phyloP scores from a whole-genome alignment of 2,888 invertebrate genomes.

The Cheilosia scutellata region DNA sequence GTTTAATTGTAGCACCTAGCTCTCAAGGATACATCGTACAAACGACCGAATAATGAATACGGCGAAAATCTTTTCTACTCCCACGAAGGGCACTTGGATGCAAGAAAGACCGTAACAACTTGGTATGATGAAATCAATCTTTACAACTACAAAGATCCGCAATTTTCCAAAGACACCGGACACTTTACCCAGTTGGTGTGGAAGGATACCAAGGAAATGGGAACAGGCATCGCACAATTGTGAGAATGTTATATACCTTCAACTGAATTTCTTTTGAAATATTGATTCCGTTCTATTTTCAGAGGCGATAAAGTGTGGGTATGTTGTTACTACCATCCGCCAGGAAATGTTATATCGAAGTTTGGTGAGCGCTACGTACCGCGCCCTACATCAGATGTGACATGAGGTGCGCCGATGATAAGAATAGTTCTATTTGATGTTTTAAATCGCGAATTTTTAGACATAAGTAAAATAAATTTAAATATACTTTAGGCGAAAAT shows the following conservation, averaged over 20 bases:
- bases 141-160: constrained; percentile 87
- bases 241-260: constrained; percentile 66
- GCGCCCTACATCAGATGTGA: constrained; percentile 81
- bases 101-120: constrained; percentile 89
- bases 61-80: constrained; percentile 94
- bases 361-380: constrained; percentile 68
- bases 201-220: constrained; percentile 90
- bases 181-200: constrained; percentile 95
- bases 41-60: constrained; percentile 90
- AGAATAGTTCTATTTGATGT: neutral
- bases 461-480: no score
- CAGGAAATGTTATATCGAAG: constrained; percentile 65
- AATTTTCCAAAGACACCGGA: constrained; percentile 88
- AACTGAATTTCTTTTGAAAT: neutral
- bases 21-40: constrained; percentile 87
- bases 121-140: constrained; percentile 92
- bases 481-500: no score
- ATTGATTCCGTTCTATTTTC: constrained; percentile 24
- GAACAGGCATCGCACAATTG: constrained; percentile 89
- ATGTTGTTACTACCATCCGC: constrained; percentile 76
- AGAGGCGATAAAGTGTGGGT: constrained; percentile 69
- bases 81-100: constrained; percentile 88
- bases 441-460: neutral
- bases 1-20: constrained; percentile 84
- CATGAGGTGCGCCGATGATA: neutral